Base-by-base conservation (phyloP, 2,113 vertebrate genomes). In the Labrus mixtus region DNA sequence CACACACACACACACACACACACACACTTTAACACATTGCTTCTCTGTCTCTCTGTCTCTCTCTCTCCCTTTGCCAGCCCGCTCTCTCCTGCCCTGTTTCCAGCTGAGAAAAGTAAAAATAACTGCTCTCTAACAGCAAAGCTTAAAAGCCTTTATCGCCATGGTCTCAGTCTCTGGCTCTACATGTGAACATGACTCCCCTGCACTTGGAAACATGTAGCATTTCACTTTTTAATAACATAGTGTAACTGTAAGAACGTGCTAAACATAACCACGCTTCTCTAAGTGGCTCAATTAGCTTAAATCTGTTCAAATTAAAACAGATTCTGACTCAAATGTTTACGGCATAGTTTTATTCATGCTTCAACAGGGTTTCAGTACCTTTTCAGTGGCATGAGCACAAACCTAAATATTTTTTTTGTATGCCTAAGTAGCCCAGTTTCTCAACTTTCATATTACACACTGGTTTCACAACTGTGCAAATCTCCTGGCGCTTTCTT, bases 51-150 rank as follows among this genome's bases (percentile, higher is more conserved):
- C 41, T 25, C 65, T 79, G 54, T 43, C 81, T 54, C 62, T 48
- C 64, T 58, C 60, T 55, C 55, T 62, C 56, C 20, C 57, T 78
- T 55, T 51, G 60, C 77, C 79, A 76, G 76, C 77, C 62, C 77
- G 73, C 68, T 86, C 76, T 87, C 76, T 85, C 82, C 67, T 83
- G 74, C 79, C 79, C 84, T 81, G 64, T 56, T 89, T 90, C 83
- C 81, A 88, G 73, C 82, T 66, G 84, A 80, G 85, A 81, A 87
- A 85, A 80, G 85, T 88, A 91, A 90, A 93, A 92, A 91, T 91
- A 92, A 87, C 85, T 72, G 69, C 73, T 90, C 81, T 81, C 67
- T 82, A 60, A 50, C 68, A 73, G 80, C 46, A 77, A 81, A 79
- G 70, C 76, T 74, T 82, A 82, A 88, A 83, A 45, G 51, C 73